A percentile compares a stretch with the other conserved stretches of the same genome.
Conservation (phyloP, 2,797 vertebrate genomes). For the Nyctibius grandis region DNA sequence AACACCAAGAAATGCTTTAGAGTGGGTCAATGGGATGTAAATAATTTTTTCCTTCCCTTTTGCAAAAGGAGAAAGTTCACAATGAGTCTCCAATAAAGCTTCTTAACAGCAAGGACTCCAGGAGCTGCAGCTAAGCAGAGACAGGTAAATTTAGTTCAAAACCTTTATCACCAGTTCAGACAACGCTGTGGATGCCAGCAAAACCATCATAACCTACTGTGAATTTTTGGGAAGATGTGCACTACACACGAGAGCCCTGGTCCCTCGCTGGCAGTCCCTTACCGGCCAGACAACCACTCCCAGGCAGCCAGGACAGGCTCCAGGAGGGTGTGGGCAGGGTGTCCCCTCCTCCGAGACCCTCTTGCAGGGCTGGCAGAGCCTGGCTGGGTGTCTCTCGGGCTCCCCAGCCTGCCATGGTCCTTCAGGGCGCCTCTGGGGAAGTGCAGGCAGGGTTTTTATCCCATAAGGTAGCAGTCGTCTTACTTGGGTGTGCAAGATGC, state of each 20-base stretch:
- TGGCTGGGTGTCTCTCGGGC: background rate
- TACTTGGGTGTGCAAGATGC: accelerated
- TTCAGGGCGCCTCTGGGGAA: background rate
- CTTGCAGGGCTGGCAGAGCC: background rate
- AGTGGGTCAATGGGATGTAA: background rate
- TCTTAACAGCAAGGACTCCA: background rate
- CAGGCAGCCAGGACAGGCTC: background rate
- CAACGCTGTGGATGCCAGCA: accelerated
- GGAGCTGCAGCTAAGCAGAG: background rate
- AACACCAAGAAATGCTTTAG: background rate
- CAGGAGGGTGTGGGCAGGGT: accelerated
- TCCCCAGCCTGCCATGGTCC: background rate
- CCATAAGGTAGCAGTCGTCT: background rate
- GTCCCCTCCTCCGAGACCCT: background rate
- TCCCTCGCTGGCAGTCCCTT: background rate
- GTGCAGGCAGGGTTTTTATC: background rate
- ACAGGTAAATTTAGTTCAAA: background rate
- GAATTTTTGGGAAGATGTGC: background rate
- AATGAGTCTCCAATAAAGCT: background rate
- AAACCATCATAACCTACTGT: background rate
- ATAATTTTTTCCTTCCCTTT: background rate
- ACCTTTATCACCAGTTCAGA: background rate
- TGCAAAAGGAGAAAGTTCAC: background rate
- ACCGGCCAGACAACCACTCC: background rate
- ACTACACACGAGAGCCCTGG: accelerated